Evolutionary conservation across 2,797 vertebrate genomes (phyloP).

Genomic region (Cyclura pinguis): DNA sequence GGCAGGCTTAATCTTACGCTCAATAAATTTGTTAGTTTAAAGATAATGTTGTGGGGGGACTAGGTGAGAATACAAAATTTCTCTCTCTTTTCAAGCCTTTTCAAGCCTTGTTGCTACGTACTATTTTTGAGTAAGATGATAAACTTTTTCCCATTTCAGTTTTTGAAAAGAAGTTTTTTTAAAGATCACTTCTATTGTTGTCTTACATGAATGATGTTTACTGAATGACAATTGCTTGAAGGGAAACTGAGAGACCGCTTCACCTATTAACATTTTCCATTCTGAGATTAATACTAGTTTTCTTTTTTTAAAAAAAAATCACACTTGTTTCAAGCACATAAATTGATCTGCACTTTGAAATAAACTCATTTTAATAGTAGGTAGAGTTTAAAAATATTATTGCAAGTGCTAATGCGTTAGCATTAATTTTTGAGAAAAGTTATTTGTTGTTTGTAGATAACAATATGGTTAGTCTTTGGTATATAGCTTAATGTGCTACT

Average conservation of each 20-base stretch:
- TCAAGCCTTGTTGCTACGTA: background rate
- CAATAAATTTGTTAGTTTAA: background rate
- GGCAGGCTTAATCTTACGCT: background rate
- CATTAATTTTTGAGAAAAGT: background rate
- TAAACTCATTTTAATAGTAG: background rate
- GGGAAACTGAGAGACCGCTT: background rate
- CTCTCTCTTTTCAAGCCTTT: background rate
- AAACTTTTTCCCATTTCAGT: background rate
- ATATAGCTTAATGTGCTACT: background rate
- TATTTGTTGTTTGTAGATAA: background rate
- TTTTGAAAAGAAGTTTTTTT: conserved; percentile 4
- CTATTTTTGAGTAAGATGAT: background rate
- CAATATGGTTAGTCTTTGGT: background rate
- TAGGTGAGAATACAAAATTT: background rate
- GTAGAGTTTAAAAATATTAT: background rate
- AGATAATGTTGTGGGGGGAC: background rate
- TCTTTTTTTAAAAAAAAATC: background rate
- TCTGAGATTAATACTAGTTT: conserved; percentile 3
- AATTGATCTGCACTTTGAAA: background rate
- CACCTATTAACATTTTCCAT: background rate
- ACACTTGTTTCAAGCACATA: background rate
- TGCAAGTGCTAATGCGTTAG: background rate
- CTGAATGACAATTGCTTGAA: background rate
- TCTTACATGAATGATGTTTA: background rate
- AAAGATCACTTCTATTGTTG: background rate